Evolutionary conservation across 2,113 vertebrate genomes (phyloP).

Genomic region (Microtus montanus): DNA sequence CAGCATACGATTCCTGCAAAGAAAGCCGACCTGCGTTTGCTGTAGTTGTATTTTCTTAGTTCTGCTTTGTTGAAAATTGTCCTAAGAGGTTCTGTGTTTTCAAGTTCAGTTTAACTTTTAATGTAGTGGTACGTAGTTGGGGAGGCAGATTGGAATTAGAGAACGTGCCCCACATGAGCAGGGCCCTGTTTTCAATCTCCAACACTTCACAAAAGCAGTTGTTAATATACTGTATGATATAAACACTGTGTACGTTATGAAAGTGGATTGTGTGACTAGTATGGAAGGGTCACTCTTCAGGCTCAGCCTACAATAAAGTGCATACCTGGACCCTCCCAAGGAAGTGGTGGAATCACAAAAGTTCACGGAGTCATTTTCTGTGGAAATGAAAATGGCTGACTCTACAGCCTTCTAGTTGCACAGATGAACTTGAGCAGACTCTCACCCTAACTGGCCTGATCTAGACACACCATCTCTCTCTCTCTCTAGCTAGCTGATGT

Average conservation of each 20-base stretch:
- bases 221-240: neutral
- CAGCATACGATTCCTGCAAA: neutral
- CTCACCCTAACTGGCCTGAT: neutral
- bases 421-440: neutral
- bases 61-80: neutral
- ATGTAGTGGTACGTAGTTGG: neutral
- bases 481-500: no score
- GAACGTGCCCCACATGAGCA: neutral
- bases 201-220: neutral
- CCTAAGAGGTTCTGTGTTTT: neutral
- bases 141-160: neutral
- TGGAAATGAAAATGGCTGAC: neutral
- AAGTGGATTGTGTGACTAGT: neutral
- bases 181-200: neutral
- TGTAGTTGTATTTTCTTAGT: neutral
- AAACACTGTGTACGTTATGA: neutral
- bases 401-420: neutral
- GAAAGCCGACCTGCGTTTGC: neutral
- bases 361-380: neutral
- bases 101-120: neutral
- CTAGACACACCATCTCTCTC: no score
- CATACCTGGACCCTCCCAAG: neutral
- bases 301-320: neutral
- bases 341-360: neutral
- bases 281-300: neutral